Evolutionary conservation across 2,888 invertebrate genomes (phyloP).

Genomic region (Zhuqinia jingwanae): DNA sequence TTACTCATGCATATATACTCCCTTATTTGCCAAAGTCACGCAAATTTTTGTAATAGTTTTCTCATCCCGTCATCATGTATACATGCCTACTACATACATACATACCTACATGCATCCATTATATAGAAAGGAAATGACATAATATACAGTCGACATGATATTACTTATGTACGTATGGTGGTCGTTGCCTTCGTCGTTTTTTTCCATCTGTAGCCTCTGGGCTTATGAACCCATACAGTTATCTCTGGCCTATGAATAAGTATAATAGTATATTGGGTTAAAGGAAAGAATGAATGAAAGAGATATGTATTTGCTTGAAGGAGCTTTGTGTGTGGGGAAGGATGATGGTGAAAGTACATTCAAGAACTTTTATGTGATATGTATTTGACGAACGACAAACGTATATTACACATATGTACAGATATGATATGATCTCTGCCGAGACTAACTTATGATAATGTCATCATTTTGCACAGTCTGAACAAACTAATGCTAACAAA

Average conservation of each 20-base stretch:
- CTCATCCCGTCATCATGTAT: neutral
- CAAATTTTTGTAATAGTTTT: slow-evolving; percentile 45
- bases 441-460: slow-evolving; percentile 21
- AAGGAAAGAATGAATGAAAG: slow-evolving; percentile 12
- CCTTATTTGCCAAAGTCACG: slow-evolving; percentile 68
- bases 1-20: neutral
- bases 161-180: neutral
- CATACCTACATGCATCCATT: neutral
- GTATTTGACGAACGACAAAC: neutral
- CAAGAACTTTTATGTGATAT: slow-evolving; percentile 1
- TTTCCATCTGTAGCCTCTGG: slow-evolving; percentile 13
- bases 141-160: neutral
- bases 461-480: slow-evolving; percentile 43
- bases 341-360: slow-evolving; percentile 13
- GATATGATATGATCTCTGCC: slow-evolving; percentile 20
- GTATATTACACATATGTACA: too few relatives aligned
- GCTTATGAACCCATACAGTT: neutral
- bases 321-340: slow-evolving; percentile 3
- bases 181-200: neutral
- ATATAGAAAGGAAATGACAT: slow-evolving; percentile 4
- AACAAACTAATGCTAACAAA: slow-evolving; percentile 5
- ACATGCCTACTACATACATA: neutral
- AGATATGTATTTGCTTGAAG: neutral
- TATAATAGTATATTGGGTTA: neutral
- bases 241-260: slow-evolving; percentile 13